Evolutionary conservation across 2,113 vertebrate species (phyloP), one percentile per base, ranked within the genome.

Genomic region (Oxyura jamaicensis): DNA sequence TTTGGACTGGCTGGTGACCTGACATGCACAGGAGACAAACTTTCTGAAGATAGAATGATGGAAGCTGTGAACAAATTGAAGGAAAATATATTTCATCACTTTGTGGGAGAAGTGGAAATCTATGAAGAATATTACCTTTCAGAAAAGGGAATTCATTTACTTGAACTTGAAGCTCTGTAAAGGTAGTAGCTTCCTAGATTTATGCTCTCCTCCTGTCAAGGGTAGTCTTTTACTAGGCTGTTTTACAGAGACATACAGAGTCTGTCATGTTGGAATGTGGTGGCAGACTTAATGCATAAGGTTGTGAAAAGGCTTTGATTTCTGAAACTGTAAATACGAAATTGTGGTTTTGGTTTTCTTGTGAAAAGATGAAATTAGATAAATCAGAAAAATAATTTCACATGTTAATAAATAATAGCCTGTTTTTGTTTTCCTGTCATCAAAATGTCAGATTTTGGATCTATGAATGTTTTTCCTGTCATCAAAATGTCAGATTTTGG

Each of bases 81-180:
- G 46, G 46, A 91, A 96, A 88, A 60, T 75, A 9, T 39, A 33
- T 94, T 55, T 50, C 3, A n/a, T 60, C 62, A 22, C 62, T 94
- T 92, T 55, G 67, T 75, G 33, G 59, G 36, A 87, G 95, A 88
- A 95, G 14, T 75, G 86, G 52, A 96, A 93, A 82, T 90, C 35
- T 91, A 6, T 92, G 87, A 89, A 92, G 73, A 87, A 35, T 89
- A 74, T 87, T 84, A 80, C 22, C 16, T 90, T 95, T 85, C 59
- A 86, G 75, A 85, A 94, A 62, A 86, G 44, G 62, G 62, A 95
- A 65, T 26, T 58, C 3, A 36, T 52, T 88, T 87, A 60, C 31
- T 59, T 87, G 79, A 80, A 77, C 44, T 42, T 69, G 20, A 73
- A 72, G 21, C 65, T 93, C 55, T 67, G 41, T 94, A 84, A 79